Percentiles rank a stretch among this genome's conserved stretches.
These are phyloP conservation scores for Alosa sapidissima DNA, from an alignment of 2,797 vertebrate genomes.

Conservation along the genomic window DNA sequence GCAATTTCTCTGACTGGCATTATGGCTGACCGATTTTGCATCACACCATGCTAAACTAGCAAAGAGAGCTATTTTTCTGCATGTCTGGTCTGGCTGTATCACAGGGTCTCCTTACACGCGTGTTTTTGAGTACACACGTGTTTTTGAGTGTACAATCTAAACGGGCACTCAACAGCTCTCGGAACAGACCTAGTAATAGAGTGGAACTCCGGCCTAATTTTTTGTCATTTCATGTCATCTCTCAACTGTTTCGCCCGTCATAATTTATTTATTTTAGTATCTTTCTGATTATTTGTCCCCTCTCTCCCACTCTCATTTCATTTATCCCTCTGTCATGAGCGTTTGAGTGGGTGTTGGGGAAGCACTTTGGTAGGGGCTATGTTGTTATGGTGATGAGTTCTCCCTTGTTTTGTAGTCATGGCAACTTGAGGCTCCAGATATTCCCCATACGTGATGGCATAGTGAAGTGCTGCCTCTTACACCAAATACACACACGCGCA, in stretches of 20 bases:
- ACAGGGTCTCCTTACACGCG: not conserved
- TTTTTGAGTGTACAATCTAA: not conserved
- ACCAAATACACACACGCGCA: constrained; percentile 33
- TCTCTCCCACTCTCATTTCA: not conserved
- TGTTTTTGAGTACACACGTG: not conserved
- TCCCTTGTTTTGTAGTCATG: constrained; percentile 75
- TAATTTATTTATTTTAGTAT: not conserved
- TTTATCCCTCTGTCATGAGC: constrained; percentile 56
- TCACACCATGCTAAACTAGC: too few species aligned
- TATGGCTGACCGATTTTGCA: too few species aligned
- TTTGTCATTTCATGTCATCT: not conserved
- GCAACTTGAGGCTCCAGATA: constrained; percentile 74
- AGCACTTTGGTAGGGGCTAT: constrained; percentile 55
- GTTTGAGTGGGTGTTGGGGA: constrained; percentile 55
- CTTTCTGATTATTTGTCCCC: not conserved
- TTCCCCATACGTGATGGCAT: constrained; percentile 58
- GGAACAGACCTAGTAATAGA: not conserved
- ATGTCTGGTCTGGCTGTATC: not conserved
- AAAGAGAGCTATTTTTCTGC: not conserved
- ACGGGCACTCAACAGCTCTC: not conserved
- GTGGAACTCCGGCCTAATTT: not conserved
- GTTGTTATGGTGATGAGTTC: constrained; percentile 76
- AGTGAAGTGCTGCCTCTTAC: constrained; percentile 63
- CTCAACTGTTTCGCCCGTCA: not conserved
- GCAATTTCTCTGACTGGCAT: too few species aligned